phyloP scores from a whole-genome alignment of 1,140 invertebrate genomes.

The Psix sp. region DNA sequence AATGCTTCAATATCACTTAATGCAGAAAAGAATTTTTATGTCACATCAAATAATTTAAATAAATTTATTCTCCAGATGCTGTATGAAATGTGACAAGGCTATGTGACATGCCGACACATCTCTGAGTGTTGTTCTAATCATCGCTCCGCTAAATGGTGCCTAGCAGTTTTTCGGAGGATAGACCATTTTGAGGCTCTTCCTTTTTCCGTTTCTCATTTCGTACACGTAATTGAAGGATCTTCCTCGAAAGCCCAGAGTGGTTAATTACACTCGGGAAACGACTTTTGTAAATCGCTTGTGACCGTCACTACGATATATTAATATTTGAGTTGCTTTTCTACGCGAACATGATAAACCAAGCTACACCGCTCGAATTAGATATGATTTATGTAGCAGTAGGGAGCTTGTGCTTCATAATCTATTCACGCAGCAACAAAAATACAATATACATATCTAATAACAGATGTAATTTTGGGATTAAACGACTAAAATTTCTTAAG shows the following conservation, averaged over 20 bases:
- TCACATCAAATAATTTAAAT: too few species aligned
- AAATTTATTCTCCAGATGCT: too few species aligned
- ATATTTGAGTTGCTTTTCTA: constrained; percentile 55
- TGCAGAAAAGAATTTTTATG: too few species aligned
- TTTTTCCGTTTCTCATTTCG: constrained; percentile 39
- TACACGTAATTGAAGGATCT: constrained; percentile 40
- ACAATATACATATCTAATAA: constrained; percentile 52
- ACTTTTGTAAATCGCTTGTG: constrained; percentile 52
- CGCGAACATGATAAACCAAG: constrained; percentile 50
- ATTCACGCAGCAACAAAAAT: constrained; percentile 52
- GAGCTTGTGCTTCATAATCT: constrained; percentile 51
- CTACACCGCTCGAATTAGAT: constrained; percentile 47
- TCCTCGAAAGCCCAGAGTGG: constrained; percentile 36
- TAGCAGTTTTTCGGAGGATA: too few species aligned
- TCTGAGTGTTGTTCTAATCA: too few species aligned
- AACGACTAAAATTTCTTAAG: constrained; percentile 49
- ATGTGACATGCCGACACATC: too few species aligned
- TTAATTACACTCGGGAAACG: constrained; percentile 50
- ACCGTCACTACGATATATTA: constrained; percentile 52
- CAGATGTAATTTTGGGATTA: constrained; percentile 48
- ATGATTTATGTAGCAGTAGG: constrained; percentile 54
- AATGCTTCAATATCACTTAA: too few species aligned
- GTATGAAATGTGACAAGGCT: too few species aligned
- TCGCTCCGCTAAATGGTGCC: too few species aligned
- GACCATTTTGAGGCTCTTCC: too few species aligned